Base-by-base conservation (phyloP, 2,113 vertebrate species). In the Ceuthmochares aereus region DNA sequence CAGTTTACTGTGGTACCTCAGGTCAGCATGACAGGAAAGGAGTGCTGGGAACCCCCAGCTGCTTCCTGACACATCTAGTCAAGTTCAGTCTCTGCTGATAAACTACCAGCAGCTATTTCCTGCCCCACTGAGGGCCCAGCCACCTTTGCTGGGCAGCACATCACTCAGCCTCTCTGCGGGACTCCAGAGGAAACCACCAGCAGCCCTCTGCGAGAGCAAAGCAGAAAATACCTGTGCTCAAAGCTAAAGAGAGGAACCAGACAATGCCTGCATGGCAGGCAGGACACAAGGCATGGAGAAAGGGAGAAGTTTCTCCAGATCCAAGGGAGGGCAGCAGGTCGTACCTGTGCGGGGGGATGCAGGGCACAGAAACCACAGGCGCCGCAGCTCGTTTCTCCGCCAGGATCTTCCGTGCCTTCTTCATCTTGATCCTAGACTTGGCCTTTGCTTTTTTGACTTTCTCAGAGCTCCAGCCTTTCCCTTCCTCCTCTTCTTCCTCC, bases 371-470 rank as follows among this genome's bases (percentile, higher is more conserved):
- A 84, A 99, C 99, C 49, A 99, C 99, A 0, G 99, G 99, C 0
- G 99, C 99, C 2, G 99, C 99, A 1, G 99, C 99, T 97, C 99
- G 98, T 96, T 99, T 99, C 97, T 99, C 99, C 0, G 99, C 99
- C 92, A 99, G 95, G 95, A 99, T 99, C 98, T 99, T 99, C 74
- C 99, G 98, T 0, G 99, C 99, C 94, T 99, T 99, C 95, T 99
- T 99, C 99, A 99, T 99, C 97, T 99, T 99, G 87, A 99, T 98
- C 87, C 99, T 98, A 32, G 99, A 99, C 95, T 99, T 99, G 68
- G 99, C 99, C 93, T 99, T 99, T 2, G 99, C 99, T 92, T 99
- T 99, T 97, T 99, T 99, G 21, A 99, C 99, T 62, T 99, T 98
- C 96, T 99, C 99, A 0, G 99, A 99, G 97, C 99, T 99, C 99